A percentile compares a stretch with the other conserved stretches of the same genome.
Conservation (phyloP, 2,797 vertebrate genomes). For the Lithobates sylvaticus region DNA sequence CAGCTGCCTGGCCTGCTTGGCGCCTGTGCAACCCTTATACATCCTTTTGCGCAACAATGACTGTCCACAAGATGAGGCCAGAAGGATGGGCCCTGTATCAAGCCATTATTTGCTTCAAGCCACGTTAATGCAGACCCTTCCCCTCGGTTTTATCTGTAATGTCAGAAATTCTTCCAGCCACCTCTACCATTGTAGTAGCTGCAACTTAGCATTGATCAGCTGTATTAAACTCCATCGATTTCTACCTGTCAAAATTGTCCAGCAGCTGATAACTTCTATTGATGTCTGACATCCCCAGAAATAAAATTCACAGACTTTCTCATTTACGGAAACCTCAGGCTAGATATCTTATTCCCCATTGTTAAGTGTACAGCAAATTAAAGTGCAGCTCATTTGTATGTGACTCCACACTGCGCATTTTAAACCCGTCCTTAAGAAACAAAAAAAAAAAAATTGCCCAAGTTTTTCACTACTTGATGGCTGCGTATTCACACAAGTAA, state of each 20-base stretch:
- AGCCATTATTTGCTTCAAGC: no score
- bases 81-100: no score
- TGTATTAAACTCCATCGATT: no score
- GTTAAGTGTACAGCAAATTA: constrained; percentile 11
- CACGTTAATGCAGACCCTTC: no score
- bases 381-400: not conserved
- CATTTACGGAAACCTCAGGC: not conserved
- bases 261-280: not conserved
- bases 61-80: no score
- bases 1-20: no score
- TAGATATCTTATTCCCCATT: not conserved
- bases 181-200: no score
- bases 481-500: constrained; percentile 82
- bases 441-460: constrained; percentile 75
- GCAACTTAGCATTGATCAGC: no score
- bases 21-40: no score
- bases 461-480: constrained; percentile 85
- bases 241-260: not conserved
- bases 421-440: constrained; percentile 17
- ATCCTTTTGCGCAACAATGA: no score
- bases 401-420: constrained; percentile 28
- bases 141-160: no score
- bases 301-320: constrained; percentile 2
- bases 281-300: constrained; percentile 2
- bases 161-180: no score